Evolutionary conservation across 1,140 invertebrate genomes (phyloP), one percentile per base, ranked within the genome.

Genomic region (Streblospio benedicti): DNA sequence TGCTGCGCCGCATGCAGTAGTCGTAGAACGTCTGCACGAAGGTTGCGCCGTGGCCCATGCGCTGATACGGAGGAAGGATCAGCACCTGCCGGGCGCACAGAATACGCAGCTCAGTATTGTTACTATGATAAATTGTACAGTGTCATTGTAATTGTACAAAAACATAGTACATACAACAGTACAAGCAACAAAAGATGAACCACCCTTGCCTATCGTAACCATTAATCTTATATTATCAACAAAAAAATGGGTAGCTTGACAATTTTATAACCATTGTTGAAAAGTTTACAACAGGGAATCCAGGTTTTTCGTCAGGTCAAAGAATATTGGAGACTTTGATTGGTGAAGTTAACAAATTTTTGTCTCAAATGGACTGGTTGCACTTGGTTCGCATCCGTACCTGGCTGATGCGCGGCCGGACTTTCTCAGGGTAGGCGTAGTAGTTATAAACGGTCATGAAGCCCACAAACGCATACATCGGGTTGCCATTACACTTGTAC

Each of bases 401-500:
- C n/a, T n/a, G n/a, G n/a, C 80, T 80, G 53, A 98, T 88, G 57
- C 94, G 82, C 6, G 93, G 91, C 33, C 94, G 81, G 44, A 84
- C 85, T 71, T 89, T 85, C 44, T 84, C 79, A 0, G 93, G 93
- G 79, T 96, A 96, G 0, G 90, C 89, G 75, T 93, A 98, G 76
- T 94, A 98, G 65, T 90, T 86, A 80, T 97, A 99, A 23, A 94
- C 86, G 0, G 92, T 92, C 32, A 86, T 84, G 77, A 93, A 97
- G 12, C 90, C 94, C 62, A 85, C 85, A 57, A 89, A 85, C 32
- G 86, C 86, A 71, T 90, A 92, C 58, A 67, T 67, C 14, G 70
- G 65, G 4, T 77, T 69, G 14, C 87, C 86, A 69, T 86, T 80
- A 44, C 80, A 76, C 61, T 80, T 79, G 69, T 87, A 90, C 69